Percentiles rank a stretch among this genome's conserved stretches.
phyloP scores from a whole-genome alignment of 1,140 invertebrate genomes.

The Antheraea mylitta region DNA sequence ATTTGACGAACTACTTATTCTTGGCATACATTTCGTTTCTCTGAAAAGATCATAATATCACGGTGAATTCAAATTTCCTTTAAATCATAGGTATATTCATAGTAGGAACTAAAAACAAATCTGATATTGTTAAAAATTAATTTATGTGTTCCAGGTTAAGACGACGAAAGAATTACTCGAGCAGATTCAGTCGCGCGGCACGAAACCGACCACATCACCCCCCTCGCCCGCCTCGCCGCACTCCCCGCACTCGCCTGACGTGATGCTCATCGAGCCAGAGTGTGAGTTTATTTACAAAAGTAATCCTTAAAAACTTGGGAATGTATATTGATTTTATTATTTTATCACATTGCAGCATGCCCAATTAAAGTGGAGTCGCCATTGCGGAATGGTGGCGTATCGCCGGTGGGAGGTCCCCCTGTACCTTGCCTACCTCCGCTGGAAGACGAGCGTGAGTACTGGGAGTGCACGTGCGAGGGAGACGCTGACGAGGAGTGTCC shows the following conservation, averaged over 20 bases:
- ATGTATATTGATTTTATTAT: too few relatives aligned
- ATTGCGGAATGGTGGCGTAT: conserved; percentile 55
- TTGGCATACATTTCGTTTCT: too few relatives aligned
- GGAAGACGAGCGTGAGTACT: conserved; percentile 52
- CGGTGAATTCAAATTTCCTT: too few relatives aligned
- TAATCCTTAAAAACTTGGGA: too few relatives aligned
- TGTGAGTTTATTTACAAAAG: conserved; percentile 31
- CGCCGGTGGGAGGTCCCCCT: conserved; percentile 22
- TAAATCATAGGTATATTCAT: too few relatives aligned
- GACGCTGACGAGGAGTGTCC: conserved; percentile 32
- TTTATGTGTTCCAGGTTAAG: conserved; percentile 46
- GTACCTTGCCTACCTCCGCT: conserved; percentile 22
- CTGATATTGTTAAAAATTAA: too few relatives aligned
- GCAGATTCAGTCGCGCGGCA: conserved; percentile 69
- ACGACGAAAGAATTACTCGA: conserved; percentile 72
- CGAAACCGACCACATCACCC: conserved; percentile 33
- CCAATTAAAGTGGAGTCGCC: conserved; percentile 50
- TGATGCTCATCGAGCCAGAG: conserved; percentile 73
- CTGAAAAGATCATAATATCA: too few relatives aligned
- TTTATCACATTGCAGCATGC: conserved; percentile 25
- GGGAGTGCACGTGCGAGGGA: conserved; percentile 53
- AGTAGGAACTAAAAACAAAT: too few relatives aligned
- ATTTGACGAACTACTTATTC: too few relatives aligned
- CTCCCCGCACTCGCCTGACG: conserved; percentile 48
- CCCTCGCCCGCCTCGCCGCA: conserved; percentile 38